These are phyloP conservation scores for Scaeva pyrastri DNA, from an alignment of 2,888 invertebrate species.

Conservation along the genomic window DNA sequence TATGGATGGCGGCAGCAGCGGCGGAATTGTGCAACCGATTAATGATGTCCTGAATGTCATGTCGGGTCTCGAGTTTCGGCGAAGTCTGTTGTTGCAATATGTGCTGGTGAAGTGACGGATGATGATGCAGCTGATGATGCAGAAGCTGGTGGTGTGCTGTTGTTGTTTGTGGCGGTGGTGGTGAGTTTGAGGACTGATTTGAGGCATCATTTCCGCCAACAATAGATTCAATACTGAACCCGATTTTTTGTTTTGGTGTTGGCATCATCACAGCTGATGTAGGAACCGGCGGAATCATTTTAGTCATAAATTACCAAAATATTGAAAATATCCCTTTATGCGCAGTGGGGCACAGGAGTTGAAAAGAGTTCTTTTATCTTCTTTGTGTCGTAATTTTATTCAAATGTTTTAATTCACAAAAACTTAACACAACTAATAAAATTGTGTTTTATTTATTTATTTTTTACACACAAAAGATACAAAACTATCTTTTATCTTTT, in stretches of 20 bases:
- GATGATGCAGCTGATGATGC: constrained; percentile 68
- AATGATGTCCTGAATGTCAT: constrained; percentile 82
- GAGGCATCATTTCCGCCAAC: constrained; percentile 90
- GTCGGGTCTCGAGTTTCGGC: constrained; percentile 78
- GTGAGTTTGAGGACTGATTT: constrained; percentile 52
- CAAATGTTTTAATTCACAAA: constrained; percentile 39
- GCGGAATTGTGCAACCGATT: constrained; percentile 82
- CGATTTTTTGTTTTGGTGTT: constrained; percentile 95
- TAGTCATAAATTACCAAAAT: constrained; percentile 83
- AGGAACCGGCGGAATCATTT: constrained; percentile 97
- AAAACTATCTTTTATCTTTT: constrained; percentile 30
- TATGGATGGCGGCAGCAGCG: constrained; percentile 78
- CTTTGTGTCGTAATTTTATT: constrained; percentile 14
- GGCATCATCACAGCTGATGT: constrained; percentile 96
- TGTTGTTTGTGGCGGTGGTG: constrained; percentile 67
- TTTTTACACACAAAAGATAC: constrained; percentile 23
- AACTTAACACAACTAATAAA: constrained; percentile 33
- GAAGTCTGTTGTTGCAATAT: constrained; percentile 76
- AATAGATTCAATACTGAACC: constrained; percentile 97
- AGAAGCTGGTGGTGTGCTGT: constrained; percentile 74
- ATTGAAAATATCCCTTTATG: constrained; percentile 59
- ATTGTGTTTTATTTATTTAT: constrained; percentile 44
- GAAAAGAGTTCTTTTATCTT: constrained; percentile 19
- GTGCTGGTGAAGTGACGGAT: constrained; percentile 70
- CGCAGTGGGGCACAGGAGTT: constrained; percentile 63